phyloP scores from a whole-genome alignment of 1,140 invertebrate species.

The Tetragnatha versicolor region DNA sequence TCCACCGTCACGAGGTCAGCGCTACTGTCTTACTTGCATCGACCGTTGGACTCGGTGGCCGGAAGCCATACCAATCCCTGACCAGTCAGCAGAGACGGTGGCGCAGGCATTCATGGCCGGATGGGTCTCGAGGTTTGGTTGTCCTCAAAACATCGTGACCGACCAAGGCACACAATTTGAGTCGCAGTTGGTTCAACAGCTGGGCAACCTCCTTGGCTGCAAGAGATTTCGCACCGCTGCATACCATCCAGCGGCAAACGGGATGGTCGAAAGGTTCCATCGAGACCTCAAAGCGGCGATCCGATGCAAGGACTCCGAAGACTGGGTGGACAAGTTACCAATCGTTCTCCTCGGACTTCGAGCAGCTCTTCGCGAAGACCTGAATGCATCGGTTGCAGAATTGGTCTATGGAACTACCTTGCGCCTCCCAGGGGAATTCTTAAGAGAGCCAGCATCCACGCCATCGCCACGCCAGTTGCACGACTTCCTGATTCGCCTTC shows the following conservation, averaged over 20 bases:
- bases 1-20: slow-evolving; percentile 59
- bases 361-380: slow-evolving; percentile 58
- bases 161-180: no score
- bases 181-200: no score
- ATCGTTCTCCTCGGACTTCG: slow-evolving; percentile 61
- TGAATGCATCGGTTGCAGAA: slow-evolving; percentile 36
- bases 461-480: background rate
- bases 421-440: slow-evolving; percentile 56
- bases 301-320: background rate
- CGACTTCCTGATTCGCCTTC: background rate
- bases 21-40: slow-evolving; percentile 63
- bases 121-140: slow-evolving; percentile 62
- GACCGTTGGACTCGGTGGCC: slow-evolving; percentile 59
- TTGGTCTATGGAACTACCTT: no score
- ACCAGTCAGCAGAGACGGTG: slow-evolving; percentile 63
- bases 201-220: no score
- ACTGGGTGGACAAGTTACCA: slow-evolving; percentile 52
- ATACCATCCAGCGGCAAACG: no score
- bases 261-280: slow-evolving; percentile 62
- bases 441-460: background rate
- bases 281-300: slow-evolving; percentile 62
- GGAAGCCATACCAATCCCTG: slow-evolving; percentile 63
- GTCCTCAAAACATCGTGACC: slow-evolving; percentile 59
- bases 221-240: no score
- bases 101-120: slow-evolving; percentile 59